Evolutionary conservation across 2,797 vertebrate genomes (phyloP).

Genomic region (Gouania willdenowi): DNA sequence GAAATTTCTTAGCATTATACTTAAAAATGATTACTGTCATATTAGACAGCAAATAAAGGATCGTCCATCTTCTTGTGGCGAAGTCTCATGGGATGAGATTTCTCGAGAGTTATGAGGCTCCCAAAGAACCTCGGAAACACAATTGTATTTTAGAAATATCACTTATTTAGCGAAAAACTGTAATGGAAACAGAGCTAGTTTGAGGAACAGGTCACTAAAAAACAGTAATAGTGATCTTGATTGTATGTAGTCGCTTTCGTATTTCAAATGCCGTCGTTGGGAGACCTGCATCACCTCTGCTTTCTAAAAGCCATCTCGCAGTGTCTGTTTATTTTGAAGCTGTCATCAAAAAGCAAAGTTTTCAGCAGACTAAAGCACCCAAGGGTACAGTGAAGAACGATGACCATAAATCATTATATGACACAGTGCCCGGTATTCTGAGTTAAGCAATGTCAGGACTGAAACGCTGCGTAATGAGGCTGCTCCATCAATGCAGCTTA

Average conservation of each 20-base stretch:
- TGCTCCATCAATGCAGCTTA: conserved; percentile 38
- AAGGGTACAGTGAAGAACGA: conserved; percentile 47
- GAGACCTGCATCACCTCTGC: conserved; percentile 23
- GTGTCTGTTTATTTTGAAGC: conserved; percentile 56
- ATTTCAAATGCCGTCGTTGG: conserved; percentile 12
- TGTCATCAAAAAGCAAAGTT: conserved; percentile 60
- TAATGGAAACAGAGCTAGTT: no score
- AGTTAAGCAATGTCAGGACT: conserved; percentile 48
- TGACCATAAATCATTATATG: conserved; percentile 60
- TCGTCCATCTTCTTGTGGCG: no score
- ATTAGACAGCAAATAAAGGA: no score
- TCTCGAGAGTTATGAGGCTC: no score
- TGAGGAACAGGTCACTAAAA: no score
- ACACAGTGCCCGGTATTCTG: conserved; percentile 34
- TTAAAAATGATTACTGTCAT: no score
- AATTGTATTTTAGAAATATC: no score
- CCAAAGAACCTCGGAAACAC: no score
- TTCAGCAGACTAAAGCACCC: conserved; percentile 41
- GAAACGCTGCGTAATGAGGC: conserved; percentile 58
- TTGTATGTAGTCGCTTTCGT: conserved; percentile 1
- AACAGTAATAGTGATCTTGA: not conserved
- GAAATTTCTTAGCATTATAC: no score
- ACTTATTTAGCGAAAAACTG: no score
- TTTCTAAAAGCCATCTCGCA: conserved; percentile 21
- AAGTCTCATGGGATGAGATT: no score